A percentile compares a stretch with the other conserved stretches of the same genome.
phyloP scores from a whole-genome alignment of 2,113 vertebrate species.

The Perognathus longimembris region DNA sequence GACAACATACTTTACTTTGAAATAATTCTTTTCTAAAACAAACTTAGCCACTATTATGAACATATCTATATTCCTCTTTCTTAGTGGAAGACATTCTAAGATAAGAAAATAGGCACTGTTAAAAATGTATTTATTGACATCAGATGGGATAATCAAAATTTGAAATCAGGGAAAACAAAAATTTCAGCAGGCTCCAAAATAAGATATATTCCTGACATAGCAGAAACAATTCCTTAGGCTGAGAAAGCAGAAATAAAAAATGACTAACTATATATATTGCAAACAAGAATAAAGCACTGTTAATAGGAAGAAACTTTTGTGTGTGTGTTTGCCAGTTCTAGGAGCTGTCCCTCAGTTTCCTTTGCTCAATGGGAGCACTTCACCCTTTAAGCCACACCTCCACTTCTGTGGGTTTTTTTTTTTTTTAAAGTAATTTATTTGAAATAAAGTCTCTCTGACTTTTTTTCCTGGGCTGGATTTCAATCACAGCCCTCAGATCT shows the following conservation, averaged over 20 bases:
- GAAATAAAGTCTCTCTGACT: too few relatives aligned
- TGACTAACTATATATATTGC: not conserved
- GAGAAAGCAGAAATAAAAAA: not conserved
- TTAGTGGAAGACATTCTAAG: not conserved
- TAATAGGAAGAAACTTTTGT: not conserved
- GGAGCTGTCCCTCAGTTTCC: too few relatives aligned
- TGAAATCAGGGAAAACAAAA: not conserved
- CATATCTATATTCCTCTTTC: not conserved
- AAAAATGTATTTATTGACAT: not conserved
- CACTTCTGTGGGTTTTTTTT: too few relatives aligned
- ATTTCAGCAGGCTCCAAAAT: not conserved
- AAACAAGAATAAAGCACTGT: not conserved
- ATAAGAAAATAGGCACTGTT: not conserved
- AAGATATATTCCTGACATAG: not conserved
- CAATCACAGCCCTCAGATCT: too few relatives aligned
- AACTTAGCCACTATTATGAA: not conserved
- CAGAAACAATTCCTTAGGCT: not conserved
- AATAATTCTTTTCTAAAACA: not conserved
- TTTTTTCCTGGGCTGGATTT: too few relatives aligned
- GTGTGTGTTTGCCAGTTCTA: too few relatives aligned
- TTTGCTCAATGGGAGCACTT: too few relatives aligned
- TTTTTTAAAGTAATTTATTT: too few relatives aligned
- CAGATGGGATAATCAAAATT: not conserved
- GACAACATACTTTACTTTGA: not conserved
- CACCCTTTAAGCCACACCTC: too few relatives aligned